These are phyloP conservation scores for Climacteris rufus DNA, from an alignment of 2,113 vertebrate genomes.

Conservation along the genomic window DNA sequence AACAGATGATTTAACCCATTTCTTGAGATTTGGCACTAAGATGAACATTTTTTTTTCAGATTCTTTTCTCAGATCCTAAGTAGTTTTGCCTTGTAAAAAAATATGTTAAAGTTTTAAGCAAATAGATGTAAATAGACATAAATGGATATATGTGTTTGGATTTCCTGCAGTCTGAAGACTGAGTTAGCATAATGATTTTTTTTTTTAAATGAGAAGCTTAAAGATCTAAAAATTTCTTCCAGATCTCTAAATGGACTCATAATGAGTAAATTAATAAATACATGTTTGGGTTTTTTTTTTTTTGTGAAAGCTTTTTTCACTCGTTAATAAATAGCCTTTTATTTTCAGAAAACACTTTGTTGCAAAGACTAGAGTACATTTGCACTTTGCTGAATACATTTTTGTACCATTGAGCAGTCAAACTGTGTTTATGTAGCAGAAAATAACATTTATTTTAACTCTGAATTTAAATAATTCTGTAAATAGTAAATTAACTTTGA, in stretches of 20 bases:
- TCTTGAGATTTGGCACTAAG: background rate
- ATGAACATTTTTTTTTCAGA: background rate
- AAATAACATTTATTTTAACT: background rate
- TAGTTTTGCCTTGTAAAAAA: background rate
- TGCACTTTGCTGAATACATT: background rate
- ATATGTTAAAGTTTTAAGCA: background rate
- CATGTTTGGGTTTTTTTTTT: rapidly evolving
- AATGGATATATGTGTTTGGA: background rate
- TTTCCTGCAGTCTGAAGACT: background rate
- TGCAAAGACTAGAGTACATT: background rate
- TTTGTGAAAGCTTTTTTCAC: background rate
- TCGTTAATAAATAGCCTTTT: background rate
- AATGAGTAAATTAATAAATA: background rate
- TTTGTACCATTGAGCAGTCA: background rate
- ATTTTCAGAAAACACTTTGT: background rate
- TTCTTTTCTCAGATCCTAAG: background rate
- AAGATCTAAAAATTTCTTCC: background rate
- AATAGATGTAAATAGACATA: background rate
- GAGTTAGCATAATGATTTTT: background rate
- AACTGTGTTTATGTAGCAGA: background rate
- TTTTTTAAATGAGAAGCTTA: background rate
- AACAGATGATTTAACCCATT: background rate
- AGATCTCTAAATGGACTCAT: background rate
- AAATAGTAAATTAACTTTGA: constrained; percentile 8
- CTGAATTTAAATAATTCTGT: background rate